Conservation (phyloP, 2,888 invertebrate genomes). For the Heliconius charithonia region DNA sequence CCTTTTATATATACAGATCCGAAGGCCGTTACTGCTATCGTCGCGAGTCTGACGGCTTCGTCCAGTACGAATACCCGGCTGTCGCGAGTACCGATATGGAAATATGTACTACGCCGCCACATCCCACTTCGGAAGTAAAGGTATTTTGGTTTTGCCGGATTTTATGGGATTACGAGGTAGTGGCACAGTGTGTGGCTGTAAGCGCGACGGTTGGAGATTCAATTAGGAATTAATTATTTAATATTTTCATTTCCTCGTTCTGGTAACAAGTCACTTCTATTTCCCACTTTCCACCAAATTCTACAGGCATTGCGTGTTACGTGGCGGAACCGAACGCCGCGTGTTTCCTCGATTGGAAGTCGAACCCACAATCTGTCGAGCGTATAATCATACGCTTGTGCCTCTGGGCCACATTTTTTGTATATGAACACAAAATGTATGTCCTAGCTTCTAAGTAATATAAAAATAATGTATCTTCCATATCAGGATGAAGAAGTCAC, state of each 20-base stretch:
- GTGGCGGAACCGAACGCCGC: too few relatives aligned
- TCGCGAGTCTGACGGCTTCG: conserved; percentile 81
- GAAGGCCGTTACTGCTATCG: conserved; percentile 85
- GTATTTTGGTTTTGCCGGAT: conserved; percentile 44
- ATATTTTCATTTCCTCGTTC: too few relatives aligned
- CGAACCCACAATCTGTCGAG: background rate
- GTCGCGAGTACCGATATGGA: conserved; percentile 78
- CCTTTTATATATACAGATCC: conserved; percentile 73
- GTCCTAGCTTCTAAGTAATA: too few relatives aligned
- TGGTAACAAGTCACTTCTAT: too few relatives aligned
- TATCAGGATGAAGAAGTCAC: background rate
- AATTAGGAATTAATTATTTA: too few relatives aligned
- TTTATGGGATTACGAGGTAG: background rate
- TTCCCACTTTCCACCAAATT: too few relatives aligned
- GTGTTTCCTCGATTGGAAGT: background rate
- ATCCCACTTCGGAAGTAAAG: conserved; percentile 63
- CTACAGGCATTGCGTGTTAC: too few relatives aligned
- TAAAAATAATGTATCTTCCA: background rate
- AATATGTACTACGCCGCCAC: conserved; percentile 79
- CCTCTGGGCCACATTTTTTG: background rate
- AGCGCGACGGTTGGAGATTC: too few relatives aligned
- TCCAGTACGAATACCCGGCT: conserved; percentile 86
- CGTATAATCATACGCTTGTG: background rate
- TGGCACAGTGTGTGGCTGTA: too few relatives aligned
- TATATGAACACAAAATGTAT: too few relatives aligned